These are phyloP conservation scores for Danaus chrysippus DNA, from an alignment of 2,888 invertebrate species.

Conservation along the genomic window DNA sequence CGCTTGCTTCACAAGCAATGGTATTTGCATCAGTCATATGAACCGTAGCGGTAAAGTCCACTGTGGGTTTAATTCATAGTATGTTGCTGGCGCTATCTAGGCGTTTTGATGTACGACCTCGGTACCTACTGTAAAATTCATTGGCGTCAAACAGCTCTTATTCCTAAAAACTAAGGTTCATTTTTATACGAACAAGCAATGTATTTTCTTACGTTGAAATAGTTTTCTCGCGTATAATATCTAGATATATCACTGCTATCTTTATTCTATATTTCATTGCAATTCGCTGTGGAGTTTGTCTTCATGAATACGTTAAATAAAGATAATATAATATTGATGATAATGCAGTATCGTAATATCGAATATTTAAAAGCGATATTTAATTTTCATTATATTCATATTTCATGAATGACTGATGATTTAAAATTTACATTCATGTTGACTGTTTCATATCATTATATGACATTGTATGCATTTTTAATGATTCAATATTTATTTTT, in stretches of 20 bases:
- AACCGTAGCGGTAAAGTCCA: conserved; percentile 17
- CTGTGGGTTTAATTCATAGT: conserved; percentile 21
- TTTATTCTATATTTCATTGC: conserved; percentile 27
- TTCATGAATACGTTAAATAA: conserved; percentile 21
- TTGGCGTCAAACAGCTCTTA: conserved; percentile 11
- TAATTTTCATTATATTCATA: conserved; percentile 6
- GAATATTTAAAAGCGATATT: conserved; percentile 4
- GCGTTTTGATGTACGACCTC: conserved; percentile 29
- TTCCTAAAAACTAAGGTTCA: conserved; percentile 15
- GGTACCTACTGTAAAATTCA: conserved; percentile 19
- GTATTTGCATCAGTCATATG: conserved; percentile 15
- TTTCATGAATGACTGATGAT: conserved; percentile 7
- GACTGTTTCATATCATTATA: neutral
- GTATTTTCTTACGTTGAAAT: conserved; percentile 16
- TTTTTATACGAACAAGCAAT: conserved; percentile 6
- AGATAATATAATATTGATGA: conserved; percentile 4
- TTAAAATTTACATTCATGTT: conserved; percentile 2
- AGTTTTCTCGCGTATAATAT: conserved; percentile 28
- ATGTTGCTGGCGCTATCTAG: conserved; percentile 26
- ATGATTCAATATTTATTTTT: too few relatives aligned
- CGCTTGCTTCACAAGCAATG: conserved; percentile 21
- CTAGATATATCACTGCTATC: conserved; percentile 29
- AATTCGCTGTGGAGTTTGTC: conserved; percentile 23
- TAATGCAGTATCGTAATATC: neutral
- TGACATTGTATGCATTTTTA: too few relatives aligned